These are phyloP conservation scores for Batillaria attramentaria DNA, from an alignment of 1,140 invertebrate genomes.

Conservation along the genomic window DNA sequence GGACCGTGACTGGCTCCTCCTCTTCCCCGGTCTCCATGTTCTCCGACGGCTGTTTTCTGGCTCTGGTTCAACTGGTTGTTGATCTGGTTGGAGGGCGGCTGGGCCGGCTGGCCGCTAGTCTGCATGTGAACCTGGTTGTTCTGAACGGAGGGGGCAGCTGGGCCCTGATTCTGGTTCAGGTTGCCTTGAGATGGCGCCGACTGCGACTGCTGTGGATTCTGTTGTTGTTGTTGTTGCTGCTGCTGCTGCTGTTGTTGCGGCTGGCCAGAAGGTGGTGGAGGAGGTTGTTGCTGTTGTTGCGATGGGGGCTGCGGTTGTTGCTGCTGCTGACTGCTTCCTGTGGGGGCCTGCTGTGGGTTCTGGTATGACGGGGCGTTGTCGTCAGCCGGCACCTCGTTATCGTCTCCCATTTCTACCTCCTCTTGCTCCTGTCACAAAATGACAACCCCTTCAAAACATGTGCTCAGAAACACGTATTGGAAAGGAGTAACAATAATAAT, in stretches of 20 bases:
- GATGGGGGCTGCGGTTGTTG: conserved; percentile 16
- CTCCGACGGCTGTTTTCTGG: conserved; percentile 36
- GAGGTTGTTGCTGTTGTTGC: conserved; percentile 12
- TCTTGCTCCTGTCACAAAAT: conserved; percentile 63
- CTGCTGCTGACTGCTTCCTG: conserved; percentile 3
- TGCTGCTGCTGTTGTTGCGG: conserved; percentile 31
- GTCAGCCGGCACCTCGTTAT: conserved; percentile 67
- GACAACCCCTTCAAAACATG: background rate
- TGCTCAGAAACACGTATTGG: background rate
- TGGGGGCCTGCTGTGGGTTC: conserved; percentile 22
- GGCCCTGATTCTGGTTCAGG: conserved; percentile 24
- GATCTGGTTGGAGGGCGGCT: conserved; percentile 61
- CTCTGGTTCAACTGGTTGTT: conserved; percentile 60
- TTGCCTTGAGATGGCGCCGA: conserved; percentile 30
- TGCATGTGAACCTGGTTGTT: conserved; percentile 56
- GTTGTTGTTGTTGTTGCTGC: conserved; percentile 3
- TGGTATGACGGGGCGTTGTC: conserved; percentile 16
- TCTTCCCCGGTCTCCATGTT: conserved; percentile 60
- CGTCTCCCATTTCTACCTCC: conserved; percentile 70
- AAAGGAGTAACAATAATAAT: background rate
- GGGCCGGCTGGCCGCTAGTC: conserved; percentile 45
- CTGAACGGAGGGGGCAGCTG: conserved; percentile 30
- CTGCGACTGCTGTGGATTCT: conserved; percentile 22
- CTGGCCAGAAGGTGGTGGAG: conserved; percentile 27
- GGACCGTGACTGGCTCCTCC: conserved; percentile 33